Percentiles rank a stretch among this genome's conserved stretches.
These are phyloP conservation scores for Agapostemon virescens DNA, from an alignment of 2,888 invertebrate genomes.

Conservation along the genomic window DNA sequence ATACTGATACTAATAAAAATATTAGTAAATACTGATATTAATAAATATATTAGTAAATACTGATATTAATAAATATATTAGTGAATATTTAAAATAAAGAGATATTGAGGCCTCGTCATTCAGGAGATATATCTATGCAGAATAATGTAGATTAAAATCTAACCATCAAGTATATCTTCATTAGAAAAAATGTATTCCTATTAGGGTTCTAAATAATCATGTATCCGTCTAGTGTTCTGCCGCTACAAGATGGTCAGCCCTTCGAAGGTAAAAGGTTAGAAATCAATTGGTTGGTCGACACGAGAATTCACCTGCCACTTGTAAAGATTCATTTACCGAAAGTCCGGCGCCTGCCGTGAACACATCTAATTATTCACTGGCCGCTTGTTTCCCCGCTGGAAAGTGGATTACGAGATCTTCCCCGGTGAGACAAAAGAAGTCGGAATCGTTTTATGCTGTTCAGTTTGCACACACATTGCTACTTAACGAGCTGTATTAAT, in stretches of 20 bases:
- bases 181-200: background rate
- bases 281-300: constrained; percentile 36
- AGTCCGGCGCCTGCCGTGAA: constrained; percentile 56
- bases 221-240: background rate
- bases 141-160: background rate
- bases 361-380: constrained; percentile 66
- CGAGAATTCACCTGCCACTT: constrained; percentile 21
- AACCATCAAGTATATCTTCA: background rate
- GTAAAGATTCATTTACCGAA: constrained; percentile 55
- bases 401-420: constrained; percentile 66
- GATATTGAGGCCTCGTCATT: background rate
- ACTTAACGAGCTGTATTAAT: constrained; percentile 66
- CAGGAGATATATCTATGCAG: background rate
- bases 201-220: constrained; percentile 1
- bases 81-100: background rate
- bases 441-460: constrained; percentile 40
- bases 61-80: too few species aligned
- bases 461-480: constrained; percentile 49
- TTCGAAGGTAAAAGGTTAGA: constrained; percentile 16
- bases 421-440: constrained; percentile 47
- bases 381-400: constrained; percentile 62
- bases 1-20: too few species aligned
- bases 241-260: background rate
- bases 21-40: too few species aligned
- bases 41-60: too few species aligned